Conservation (phyloP, 2,797 vertebrate species). For the Enteromius mattozi region DNA sequence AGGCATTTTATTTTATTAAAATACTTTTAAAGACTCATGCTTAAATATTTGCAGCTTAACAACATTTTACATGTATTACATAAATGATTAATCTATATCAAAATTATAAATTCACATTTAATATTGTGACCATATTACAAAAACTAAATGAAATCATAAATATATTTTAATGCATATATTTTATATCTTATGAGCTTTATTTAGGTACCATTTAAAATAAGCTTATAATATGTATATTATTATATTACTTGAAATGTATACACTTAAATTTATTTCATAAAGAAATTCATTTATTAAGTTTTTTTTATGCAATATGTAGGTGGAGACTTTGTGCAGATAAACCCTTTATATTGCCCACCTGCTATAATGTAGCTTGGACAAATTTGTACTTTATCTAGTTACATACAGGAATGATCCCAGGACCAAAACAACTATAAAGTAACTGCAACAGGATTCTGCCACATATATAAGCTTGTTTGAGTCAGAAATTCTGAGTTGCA, state of each 20-base stretch:
- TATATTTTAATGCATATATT: not conserved
- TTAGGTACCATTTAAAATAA: not conserved
- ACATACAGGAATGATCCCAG: conserved; percentile 18
- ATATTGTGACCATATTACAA: not conserved
- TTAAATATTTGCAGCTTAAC: not conserved
- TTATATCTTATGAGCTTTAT: not conserved
- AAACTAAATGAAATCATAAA: not conserved
- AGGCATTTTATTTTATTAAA: not conserved
- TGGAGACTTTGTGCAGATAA: not conserved
- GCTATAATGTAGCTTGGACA: conserved; percentile 13
- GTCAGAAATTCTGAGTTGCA: not conserved
- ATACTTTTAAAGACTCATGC: not conserved
- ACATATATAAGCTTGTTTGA: not conserved
- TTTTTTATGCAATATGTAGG: not conserved
- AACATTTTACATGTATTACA: not conserved
- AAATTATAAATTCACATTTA: not conserved
- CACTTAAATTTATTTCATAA: not conserved
- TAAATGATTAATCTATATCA: not conserved
- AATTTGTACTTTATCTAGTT: not conserved
- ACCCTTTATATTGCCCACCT: not conserved
- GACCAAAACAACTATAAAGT: not conserved
- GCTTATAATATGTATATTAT: not conserved
- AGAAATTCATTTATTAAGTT: not conserved
- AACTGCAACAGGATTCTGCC: not conserved
- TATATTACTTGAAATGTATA: not conserved